phyloP scores from a whole-genome alignment of 2,888 invertebrate species.

The Drosophila austrosaltans region DNA sequence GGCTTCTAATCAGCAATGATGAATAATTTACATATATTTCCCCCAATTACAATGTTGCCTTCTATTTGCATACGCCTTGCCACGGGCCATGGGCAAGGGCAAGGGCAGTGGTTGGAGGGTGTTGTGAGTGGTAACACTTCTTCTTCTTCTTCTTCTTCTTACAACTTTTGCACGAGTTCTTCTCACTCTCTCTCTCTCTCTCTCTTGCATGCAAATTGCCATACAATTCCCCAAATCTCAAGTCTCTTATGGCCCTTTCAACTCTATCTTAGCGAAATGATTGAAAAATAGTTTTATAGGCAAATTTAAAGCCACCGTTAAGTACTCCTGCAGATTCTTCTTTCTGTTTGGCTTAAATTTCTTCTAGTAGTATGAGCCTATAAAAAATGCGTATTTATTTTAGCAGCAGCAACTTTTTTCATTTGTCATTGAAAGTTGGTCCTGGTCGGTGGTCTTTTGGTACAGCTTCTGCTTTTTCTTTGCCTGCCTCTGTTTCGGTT shows the following conservation, averaged over 20 bases:
- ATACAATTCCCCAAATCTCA: constrained; percentile 80
- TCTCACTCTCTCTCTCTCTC: constrained; percentile 1
- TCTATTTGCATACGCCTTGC: constrained; percentile 67
- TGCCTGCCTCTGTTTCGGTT: constrained; percentile 30
- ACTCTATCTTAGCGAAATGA: constrained; percentile 37
- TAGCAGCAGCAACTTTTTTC: constrained; percentile 65
- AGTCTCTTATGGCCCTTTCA: constrained; percentile 61
- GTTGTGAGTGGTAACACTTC: constrained; percentile 27
- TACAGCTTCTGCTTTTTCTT: constrained; percentile 19
- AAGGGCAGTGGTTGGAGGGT: not conserved
- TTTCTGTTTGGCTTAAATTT: not conserved
- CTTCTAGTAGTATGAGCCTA: constrained; percentile 47
- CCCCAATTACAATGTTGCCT: constrained; percentile 77
- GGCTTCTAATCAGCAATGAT: constrained; percentile 82
- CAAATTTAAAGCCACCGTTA: constrained; percentile 50
- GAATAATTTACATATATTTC: constrained; percentile 83
- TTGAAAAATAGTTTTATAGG: constrained; percentile 60
- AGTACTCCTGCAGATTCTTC: not conserved
- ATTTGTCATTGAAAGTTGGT: constrained; percentile 79
- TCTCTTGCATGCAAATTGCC: constrained; percentile 67
- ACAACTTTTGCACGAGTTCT: constrained; percentile 37
- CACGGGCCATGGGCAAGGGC: not conserved
- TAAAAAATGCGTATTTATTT: constrained; percentile 77
- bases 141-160: constrained; percentile 17
- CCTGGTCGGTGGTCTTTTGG: constrained; percentile 45